Conservation (phyloP, 2,113 vertebrate species). For the Camelus bactrianus region DNA sequence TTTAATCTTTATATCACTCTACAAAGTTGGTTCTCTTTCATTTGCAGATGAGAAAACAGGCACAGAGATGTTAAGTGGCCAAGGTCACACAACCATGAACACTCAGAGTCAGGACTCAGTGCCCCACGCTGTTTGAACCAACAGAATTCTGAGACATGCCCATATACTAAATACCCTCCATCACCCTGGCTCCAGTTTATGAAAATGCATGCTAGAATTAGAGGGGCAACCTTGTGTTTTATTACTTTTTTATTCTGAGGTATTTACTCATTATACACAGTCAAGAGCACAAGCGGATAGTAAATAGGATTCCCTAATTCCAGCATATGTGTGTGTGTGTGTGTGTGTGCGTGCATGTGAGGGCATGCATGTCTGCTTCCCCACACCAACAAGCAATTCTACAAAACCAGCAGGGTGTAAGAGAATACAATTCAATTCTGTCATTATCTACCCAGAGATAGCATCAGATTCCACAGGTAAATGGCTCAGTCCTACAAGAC, state of each 20-base stretch:
- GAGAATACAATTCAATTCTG: not conserved
- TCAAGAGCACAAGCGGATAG: not conserved
- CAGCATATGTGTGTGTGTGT: not conserved
- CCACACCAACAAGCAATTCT: not conserved
- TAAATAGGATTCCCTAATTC: not conserved
- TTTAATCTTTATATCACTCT: constrained; percentile 8
- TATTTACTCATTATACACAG: not conserved
- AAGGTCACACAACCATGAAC: not conserved
- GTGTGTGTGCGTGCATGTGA: not conserved
- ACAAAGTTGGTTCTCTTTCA: not conserved
- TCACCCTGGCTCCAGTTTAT: not conserved
- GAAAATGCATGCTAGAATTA: not conserved
- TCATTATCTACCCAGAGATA: not conserved
- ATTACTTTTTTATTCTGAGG: not conserved
- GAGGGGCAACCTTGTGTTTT: not conserved
- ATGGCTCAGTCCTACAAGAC: not conserved
- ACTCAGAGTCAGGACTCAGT: not conserved
- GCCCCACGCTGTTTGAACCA: not conserved
- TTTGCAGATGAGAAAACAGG: not conserved
- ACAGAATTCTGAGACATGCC: not conserved
- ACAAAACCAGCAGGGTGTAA: not conserved
- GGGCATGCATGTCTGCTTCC: not conserved
- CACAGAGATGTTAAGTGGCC: not conserved
- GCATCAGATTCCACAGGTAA: not conserved
- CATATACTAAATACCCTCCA: not conserved